Base-by-base conservation (phyloP, 2,888 invertebrate genomes). In the Pandemis heparana region DNA sequence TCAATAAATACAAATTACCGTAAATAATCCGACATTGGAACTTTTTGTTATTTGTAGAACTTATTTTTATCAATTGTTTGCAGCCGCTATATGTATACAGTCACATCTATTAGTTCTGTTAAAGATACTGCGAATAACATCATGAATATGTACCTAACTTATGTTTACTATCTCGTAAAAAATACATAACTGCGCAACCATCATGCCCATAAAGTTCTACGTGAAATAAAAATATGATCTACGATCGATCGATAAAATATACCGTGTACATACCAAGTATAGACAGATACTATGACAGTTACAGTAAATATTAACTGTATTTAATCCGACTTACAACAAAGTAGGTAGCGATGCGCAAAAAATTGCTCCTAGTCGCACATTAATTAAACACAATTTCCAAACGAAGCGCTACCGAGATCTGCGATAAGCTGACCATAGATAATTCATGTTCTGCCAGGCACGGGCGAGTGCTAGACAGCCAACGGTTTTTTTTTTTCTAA, bases 341-440 rank as follows among this genome's bases (percentile, higher is more conserved):
- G 67, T 72, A 67, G 23, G 73, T 73, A 63, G 48, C 63, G 10
- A 41, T 69, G 41, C 63, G 48, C 59, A 73, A 69, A 70, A 70
- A 68, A 69, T 12, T 18, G 43, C 48, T 68, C 41, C 68, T 67
- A 68, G 16, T 63, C 62, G 46, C 63, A 68, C 46, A 68, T 56
- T 68, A 73, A 73, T 69, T 69, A 73, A 68, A 73, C 14, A 39
- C 56, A 73, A 73, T 64, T 68, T 69, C 48, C 56, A 32, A 64
- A 59, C 68, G 73, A 73, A 69, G 64, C 23, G 68, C 73, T 69
- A 73, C 73, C 59, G 68, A 62, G 72, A 73, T 73, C 68, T 14
- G 48, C 59, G 73, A 73, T 73, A 73, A 73, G 73, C 73, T 64
- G 32, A 69, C 73, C 73, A 73, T 73, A 73, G 68, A 73, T 73